These are phyloP conservation scores for Gymnogyps californianus DNA, from an alignment of 2,113 vertebrate genomes.

Conservation along the genomic window DNA sequence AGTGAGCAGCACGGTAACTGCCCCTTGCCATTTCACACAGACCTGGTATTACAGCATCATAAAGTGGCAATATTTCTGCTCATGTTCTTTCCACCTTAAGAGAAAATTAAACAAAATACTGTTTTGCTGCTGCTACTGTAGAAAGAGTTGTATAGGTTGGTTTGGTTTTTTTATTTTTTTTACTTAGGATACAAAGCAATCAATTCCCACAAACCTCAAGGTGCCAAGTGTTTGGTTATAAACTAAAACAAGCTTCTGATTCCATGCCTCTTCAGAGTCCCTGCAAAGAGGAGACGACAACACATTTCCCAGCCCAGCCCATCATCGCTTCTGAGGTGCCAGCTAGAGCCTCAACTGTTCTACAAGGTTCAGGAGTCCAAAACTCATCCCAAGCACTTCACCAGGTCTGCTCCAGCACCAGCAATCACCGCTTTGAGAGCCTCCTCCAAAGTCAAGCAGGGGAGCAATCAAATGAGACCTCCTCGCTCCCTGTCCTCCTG, in stretches of 20 bases:
- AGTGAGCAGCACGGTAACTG: fast-evolving
- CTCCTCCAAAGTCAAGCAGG: neutral
- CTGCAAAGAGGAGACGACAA: neutral
- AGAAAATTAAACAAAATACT: neutral
- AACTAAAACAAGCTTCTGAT: neutral
- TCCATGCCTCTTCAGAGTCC: neutral
- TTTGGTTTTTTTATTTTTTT: neutral
- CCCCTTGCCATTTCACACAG: neutral
- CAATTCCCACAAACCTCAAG: neutral
- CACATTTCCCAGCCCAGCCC: fast-evolving
- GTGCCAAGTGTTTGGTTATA: neutral
- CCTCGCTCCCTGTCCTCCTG: neutral
- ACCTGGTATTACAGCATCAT: neutral
- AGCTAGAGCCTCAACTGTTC: neutral
- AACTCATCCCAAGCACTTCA: neutral
- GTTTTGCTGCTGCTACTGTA: neutral
- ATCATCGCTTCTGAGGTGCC: neutral
- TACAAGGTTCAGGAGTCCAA: neutral
- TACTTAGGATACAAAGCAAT: neutral
- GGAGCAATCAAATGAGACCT: neutral
- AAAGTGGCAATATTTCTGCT: neutral
- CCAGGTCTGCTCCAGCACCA: neutral
- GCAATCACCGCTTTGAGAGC: neutral
- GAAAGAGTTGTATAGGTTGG: neutral
- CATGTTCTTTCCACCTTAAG: neutral